Evolutionary conservation across 2,113 vertebrate genomes (phyloP), one percentile per base, ranked within the genome.

Genomic region (Leuciscus idus): DNA sequence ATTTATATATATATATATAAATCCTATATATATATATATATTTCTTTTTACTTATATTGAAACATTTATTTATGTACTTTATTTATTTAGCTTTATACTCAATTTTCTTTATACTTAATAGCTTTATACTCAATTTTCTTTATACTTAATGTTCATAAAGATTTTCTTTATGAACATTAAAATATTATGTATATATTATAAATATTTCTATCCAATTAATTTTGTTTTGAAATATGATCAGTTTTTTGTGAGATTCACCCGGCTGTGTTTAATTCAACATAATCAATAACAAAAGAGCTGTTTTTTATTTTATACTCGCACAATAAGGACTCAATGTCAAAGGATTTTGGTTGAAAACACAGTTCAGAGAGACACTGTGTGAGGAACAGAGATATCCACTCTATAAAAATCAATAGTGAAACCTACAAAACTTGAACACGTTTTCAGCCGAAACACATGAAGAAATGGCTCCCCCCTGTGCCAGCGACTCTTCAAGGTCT

Each of bases 381-480:
- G 50, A n/a, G 33, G 52, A 59, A 79, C 2, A 17, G 23, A 61
- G 28, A 80, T n/a, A 61, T 36, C 77, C 55, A 6, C 50, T 57
- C 28, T 6, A 15, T 57, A 36, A 17, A n/a, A 26, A 80, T 46
- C 36, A 61, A 26, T 7, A 46, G 11, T 64, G 36, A 64, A 62
- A 3, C 21, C 55, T 10, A 80, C 11, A 46, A 62, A 62, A 59
- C 15, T 28, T 39, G 4, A 80, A 7, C 1, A 43, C 2, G 26
- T 43, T 4, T 23, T 15, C 6, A 74, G 2, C n/a, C 7, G 50
- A 77, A 4, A 55, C 13, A 5, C 3, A 55, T 81, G 43, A 66
- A 28, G 39, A 66, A 83, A 70, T 17, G 50, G 2, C 81, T 48
- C 81, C 81, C 64, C 66, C 81, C 13, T 28, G 66, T 73, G 81